Base-by-base conservation (phyloP, 1,140 invertebrate species). In the Drusus annulatus region DNA sequence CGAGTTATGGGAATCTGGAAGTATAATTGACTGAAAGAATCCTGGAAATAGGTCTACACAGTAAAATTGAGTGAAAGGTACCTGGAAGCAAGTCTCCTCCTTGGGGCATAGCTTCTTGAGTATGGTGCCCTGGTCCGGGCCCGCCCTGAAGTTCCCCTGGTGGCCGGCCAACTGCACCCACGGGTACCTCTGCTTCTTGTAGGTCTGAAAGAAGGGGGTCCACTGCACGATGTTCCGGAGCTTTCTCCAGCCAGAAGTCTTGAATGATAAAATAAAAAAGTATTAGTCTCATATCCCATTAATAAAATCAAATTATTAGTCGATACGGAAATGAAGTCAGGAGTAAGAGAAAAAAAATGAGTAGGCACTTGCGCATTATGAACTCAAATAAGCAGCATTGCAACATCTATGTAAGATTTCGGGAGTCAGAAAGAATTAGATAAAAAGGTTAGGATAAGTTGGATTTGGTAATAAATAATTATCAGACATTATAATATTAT, bases 191-290 rank as follows among this genome's bases (percentile, higher is more conserved):
- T 97, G 95, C 87, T 98, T 97, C 87, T 98, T 98, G 91, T 98
- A 98, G 0, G 96, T 98, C 89, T 98, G 97, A 86, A 98, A 96
- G 91, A 98, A 98, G 23, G 97, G 97, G 36, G 97, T 97, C 96
- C 96, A 98, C 86, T 97, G 96, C 45, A 98, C 96, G 75, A 98
- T 96, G 86, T 97, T 98, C 62, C 96, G 91, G 45, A 98, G 92
- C 89, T 98, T 98, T 79, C 95, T 92, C 97, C 97, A 98, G 84
- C 95, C 95, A 62, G 96, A 98, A 85, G 94, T 94, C 96, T 98
- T 92, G 21, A 94, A 94, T 86, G 85, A 84, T 84, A 84, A 80
- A 85, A 65, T 83, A 60, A 80, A 82, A 28, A 79, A 54, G 7
- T 23, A 6, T 71, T 45, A 36, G 45, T 45, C 15, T n/a, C 6